These are phyloP conservation scores for Phymanthus crucifer DNA, from an alignment of 92 coral and sea anemone species.

Conservation along the genomic window DNA sequence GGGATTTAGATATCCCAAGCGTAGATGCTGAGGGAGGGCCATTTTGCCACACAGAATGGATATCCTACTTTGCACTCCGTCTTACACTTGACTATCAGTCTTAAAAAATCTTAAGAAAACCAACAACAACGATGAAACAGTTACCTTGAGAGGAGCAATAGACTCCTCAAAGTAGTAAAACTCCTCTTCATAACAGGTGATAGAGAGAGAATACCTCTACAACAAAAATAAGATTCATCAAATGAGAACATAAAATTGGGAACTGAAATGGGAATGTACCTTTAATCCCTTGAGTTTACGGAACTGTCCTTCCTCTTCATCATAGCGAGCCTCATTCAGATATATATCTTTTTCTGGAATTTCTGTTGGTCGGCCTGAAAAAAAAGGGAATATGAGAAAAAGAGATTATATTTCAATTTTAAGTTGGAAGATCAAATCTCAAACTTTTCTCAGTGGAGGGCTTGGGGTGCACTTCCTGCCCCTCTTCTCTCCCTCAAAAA, in stretches of 20 bases:
- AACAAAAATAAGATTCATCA: not conserved
- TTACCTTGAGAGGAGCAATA: conserved; percentile 78
- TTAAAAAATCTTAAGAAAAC: not conserved
- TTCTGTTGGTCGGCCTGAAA: conserved; percentile 95
- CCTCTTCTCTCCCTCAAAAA: no score
- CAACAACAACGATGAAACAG: not conserved
- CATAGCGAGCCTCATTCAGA: conserved; percentile 93
- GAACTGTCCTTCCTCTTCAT: conserved; percentile 96
- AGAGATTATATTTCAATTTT: not conserved
- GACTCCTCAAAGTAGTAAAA: conserved; percentile 92
- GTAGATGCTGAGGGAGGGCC: no score
- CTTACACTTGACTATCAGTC: no score
- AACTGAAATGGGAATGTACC: conserved; percentile 47
- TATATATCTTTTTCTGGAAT: conserved; percentile 91
- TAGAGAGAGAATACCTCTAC: conserved; percentile 84
- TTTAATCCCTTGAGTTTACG: conserved; percentile 97
- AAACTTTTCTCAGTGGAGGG: not conserved
- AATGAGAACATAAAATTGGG: not conserved
- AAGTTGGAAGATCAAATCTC: not conserved
- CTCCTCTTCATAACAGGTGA: conserved; percentile 90
- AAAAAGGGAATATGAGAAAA: not conserved
- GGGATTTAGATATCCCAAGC: no score
- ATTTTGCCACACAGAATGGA: no score
- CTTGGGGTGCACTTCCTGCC: no score
- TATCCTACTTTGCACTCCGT: no score